Conservation (phyloP, 2,797 vertebrate species). For the Mormyrus hasselquistii region DNA sequence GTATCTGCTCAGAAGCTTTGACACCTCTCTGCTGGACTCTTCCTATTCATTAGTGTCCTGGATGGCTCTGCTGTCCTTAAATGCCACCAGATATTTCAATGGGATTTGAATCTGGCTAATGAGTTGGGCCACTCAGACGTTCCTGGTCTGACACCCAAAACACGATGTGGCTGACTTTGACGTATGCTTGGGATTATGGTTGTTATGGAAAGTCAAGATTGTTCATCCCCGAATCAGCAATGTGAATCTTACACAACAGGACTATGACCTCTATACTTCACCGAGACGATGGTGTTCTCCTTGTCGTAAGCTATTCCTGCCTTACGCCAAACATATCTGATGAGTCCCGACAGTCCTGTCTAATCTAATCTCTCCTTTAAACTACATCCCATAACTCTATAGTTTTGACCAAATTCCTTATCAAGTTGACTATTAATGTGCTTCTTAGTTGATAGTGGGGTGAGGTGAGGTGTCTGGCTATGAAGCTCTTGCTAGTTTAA, state of each 20-base stretch:
- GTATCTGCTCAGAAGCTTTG: background rate
- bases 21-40: background rate
- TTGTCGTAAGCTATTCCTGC: too few species aligned
- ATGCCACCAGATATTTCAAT: background rate
- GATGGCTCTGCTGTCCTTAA: background rate
- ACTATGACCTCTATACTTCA: background rate
- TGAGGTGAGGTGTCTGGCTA: background rate
- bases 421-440: background rate
- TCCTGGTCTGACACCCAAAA: background rate
- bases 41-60: background rate
- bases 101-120: background rate
- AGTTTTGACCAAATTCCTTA: background rate
- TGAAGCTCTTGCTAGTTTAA: too few species aligned
- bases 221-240: background rate
- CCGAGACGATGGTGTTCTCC: too few species aligned
- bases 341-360: too few species aligned
- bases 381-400: background rate
- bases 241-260: background rate
- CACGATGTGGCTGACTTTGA: background rate
- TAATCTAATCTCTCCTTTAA: too few species aligned
- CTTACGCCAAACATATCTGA: too few species aligned
- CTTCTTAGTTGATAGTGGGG: background rate
- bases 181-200: background rate
- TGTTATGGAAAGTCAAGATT: background rate
- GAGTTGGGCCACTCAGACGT: background rate